Evolutionary conservation across 2,113 vertebrate genomes (phyloP).

Genomic region (Myiagra hebetior): DNA sequence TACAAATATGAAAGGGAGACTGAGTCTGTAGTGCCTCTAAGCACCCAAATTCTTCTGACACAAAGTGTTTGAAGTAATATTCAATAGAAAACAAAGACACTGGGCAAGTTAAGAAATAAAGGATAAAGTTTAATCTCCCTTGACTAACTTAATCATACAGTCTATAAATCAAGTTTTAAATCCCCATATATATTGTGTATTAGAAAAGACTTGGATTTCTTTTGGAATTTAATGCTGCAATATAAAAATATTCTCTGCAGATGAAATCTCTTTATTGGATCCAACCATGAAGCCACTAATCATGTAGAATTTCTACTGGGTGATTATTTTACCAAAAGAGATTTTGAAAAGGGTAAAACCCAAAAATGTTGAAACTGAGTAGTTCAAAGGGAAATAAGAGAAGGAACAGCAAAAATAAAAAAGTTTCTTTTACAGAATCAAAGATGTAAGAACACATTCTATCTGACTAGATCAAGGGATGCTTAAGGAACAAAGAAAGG

Average conservation of each 20-base stretch:
- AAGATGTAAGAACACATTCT: neutral
- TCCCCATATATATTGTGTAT: neutral
- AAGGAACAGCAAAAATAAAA: neutral
- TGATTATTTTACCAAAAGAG: conserved; percentile 34
- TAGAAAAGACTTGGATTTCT: conserved; percentile 24
- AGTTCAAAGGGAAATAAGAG: conserved; percentile 26
- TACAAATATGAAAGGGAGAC: neutral
- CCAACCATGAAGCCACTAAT: conserved; percentile 41
- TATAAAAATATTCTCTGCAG: conserved; percentile 50
- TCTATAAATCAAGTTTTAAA: conserved; percentile 40
- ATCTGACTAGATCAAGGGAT: conserved; percentile 17
- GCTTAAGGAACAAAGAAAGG: conserved; percentile 46
- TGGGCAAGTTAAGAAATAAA: conserved; percentile 18
- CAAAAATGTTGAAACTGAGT: conserved; percentile 20
- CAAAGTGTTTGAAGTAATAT: neutral
- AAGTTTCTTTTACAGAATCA: neutral
- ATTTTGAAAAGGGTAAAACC: conserved; percentile 27
- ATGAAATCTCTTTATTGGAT: conserved; percentile 46
- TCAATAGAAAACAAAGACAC: conserved; percentile 6
- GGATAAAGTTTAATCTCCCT: conserved; percentile 48
- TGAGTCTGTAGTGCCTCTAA: neutral
- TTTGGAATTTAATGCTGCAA: conserved; percentile 37
- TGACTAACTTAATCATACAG: conserved; percentile 48
- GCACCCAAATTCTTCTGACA: neutral
- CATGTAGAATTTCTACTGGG: conserved; percentile 26